Base-by-base conservation (phyloP, 1,140 invertebrate species). In the Galendromus occidentalis region DNA sequence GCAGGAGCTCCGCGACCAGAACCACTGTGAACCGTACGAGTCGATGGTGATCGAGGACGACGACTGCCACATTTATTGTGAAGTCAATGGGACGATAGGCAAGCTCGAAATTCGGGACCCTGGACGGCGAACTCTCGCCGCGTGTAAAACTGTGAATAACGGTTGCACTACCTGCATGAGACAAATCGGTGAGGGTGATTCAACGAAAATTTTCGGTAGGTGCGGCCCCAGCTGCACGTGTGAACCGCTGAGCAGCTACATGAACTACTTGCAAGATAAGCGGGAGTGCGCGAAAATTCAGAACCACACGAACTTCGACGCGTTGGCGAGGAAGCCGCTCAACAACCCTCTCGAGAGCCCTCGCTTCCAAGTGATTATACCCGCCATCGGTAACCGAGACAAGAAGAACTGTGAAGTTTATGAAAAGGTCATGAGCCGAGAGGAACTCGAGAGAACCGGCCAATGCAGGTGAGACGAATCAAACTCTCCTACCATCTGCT, bases 381-480 rank as follows among this genome's bases (percentile, higher is more conserved):
- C 51, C 2, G 25, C 51, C 14, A 59, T 59, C 22, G 51, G 51
- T 14, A 14, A 25, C 25, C 51, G 51, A 29, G 33, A 59, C 51
- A 59, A 59, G 9, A 59, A 59, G 33, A 59, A 33, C 14, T 59
- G 51, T 22, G 51, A 59, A 9, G 51, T 29, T 12, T 59, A 59
- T 9, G 51, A 59, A 33, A 22, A 17, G 14, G 25, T 22, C 25
- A 59, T 59, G 51, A 59, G 25, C 20, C 25, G 51, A 33, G 51
- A 59, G 25, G 51, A 59, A 59, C 33, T 59, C 25, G 14, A 29
- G 20, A 14, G 25, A 14, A 20, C 51, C 14, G 51, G 51, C 1
- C 51, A 59, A 59, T 59, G 51, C 51, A 59, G 51, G 51, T 59
- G 25, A 59, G 51, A n/a, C n/a, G n/a, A n/a, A n/a, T n/a, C 33